Evolutionary conservation across 2,888 invertebrate species (phyloP).

Genomic region (Cetonia aurata): DNA sequence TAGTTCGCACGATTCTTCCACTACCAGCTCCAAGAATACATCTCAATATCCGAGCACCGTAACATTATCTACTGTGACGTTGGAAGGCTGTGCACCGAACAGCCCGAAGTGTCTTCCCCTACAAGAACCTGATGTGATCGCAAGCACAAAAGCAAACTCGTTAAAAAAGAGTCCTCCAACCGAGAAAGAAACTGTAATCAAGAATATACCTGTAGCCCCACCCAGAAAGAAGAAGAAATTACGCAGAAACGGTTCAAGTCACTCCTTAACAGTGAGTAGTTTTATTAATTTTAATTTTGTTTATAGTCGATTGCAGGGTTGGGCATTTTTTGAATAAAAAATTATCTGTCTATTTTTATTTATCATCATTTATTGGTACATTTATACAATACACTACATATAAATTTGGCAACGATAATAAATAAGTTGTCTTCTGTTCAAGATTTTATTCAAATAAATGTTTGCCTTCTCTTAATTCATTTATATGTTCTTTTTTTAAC

Average conservation of each 20-base stretch:
- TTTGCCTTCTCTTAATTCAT: too few relatives aligned
- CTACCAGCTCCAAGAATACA: slow-evolving; percentile 63
- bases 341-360: too few relatives aligned
- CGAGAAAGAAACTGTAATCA: slow-evolving; percentile 54
- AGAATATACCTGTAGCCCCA: slow-evolving; percentile 77
- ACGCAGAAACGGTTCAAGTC: slow-evolving; percentile 58
- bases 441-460: too few relatives aligned
- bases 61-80: slow-evolving; percentile 55
- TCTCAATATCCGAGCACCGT: slow-evolving; percentile 64
- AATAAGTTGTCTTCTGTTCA: too few relatives aligned
- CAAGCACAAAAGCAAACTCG: slow-evolving; percentile 83
- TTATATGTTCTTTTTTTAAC: too few relatives aligned
- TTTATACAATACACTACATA: too few relatives aligned
- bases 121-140: slow-evolving; percentile 93
- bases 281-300: background rate
- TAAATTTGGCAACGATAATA: too few relatives aligned
- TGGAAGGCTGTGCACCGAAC: slow-evolving; percentile 50
- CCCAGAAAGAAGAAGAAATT: slow-evolving; percentile 84
- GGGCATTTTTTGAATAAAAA: too few relatives aligned
- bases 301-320: too few relatives aligned
- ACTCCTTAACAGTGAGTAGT: slow-evolving; percentile 55
- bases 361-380: too few relatives aligned
- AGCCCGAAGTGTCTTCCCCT: slow-evolving; percentile 60
- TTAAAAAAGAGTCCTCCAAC: slow-evolving; percentile 53
- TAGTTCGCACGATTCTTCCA: slow-evolving; percentile 63